phyloP scores from a whole-genome alignment of 2,888 invertebrate species.

The Terebella lapidaria region DNA sequence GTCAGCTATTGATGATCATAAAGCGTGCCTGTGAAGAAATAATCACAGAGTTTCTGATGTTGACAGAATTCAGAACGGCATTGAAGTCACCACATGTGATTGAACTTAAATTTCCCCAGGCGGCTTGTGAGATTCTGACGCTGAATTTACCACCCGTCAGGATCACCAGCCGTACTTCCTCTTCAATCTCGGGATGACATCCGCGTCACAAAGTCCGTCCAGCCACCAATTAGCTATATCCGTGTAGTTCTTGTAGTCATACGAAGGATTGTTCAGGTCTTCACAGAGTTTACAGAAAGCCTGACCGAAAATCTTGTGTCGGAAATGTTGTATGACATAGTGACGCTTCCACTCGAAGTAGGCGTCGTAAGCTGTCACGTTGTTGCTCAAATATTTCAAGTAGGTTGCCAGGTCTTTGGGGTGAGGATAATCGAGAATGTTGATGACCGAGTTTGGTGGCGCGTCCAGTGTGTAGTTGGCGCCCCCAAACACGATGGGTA shows the following conservation, averaged over 20 bases:
- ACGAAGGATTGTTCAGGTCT: not conserved
- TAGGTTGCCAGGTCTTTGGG: not conserved
- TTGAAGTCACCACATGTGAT: too few species aligned
- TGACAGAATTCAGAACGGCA: too few species aligned
- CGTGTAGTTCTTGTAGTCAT: not conserved
- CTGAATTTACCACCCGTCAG: too few species aligned
- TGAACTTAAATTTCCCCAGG: too few species aligned
- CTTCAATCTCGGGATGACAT: not conserved
- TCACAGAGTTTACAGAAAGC: not conserved
- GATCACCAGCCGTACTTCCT: not conserved
- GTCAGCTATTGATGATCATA: too few species aligned
- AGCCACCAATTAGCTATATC: not conserved
- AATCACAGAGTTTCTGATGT: too few species aligned
- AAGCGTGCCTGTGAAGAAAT: too few species aligned
- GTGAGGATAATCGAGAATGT: not conserved
- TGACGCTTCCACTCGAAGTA: not conserved
- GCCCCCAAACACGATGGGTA: not conserved
- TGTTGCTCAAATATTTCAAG: not conserved
- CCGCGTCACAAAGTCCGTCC: not conserved
- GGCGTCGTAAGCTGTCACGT: not conserved
- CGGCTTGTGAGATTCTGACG: too few species aligned
- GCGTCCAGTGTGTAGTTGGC: not conserved
- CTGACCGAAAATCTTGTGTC: not conserved
- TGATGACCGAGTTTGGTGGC: not conserved
- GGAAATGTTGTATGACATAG: not conserved